Conservation (phyloP, 2,888 invertebrate species). For the Lasioglossum lativentre region DNA sequence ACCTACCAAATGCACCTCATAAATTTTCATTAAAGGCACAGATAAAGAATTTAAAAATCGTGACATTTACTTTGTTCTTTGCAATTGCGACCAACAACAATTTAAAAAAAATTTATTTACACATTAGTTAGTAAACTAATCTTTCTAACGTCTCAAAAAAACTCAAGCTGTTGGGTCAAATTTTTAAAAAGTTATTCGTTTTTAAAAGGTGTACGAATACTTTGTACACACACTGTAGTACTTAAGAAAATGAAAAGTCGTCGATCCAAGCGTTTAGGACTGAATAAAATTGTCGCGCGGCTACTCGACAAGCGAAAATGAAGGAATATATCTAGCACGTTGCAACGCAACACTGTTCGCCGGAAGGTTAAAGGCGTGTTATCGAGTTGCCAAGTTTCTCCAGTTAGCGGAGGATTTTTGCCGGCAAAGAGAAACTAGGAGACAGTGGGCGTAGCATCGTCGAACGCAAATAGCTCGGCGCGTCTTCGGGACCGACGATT, state of each 20-base stretch:
- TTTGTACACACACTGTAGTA: no score
- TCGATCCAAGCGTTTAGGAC: background rate
- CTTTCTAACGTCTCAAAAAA: no score
- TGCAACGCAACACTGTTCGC: background rate
- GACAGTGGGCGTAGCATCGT: constrained; percentile 11
- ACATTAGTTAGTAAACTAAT: no score
- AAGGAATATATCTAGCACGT: background rate
- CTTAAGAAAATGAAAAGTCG: background rate
- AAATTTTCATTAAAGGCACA: no score
- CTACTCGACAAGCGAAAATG: background rate
- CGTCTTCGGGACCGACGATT: constrained; percentile 17
- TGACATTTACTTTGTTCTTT: no score
- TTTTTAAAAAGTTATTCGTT: no score
- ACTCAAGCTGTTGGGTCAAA: no score
- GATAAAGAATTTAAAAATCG: no score
- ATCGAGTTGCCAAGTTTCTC: constrained; percentile 20
- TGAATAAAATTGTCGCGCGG: background rate
- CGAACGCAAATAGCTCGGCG: constrained; percentile 18
- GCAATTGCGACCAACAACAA: no score
- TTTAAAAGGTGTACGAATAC: no score
- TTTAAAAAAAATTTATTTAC: no score
- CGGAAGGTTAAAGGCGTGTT: background rate
- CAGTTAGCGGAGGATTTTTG: constrained; percentile 21
- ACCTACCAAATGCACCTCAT: no score
- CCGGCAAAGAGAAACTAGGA: constrained; percentile 9